Evolutionary conservation across 2,113 vertebrate species (phyloP), one percentile per base, ranked within the genome.

Genomic region (Nymphicus hollandicus): DNA sequence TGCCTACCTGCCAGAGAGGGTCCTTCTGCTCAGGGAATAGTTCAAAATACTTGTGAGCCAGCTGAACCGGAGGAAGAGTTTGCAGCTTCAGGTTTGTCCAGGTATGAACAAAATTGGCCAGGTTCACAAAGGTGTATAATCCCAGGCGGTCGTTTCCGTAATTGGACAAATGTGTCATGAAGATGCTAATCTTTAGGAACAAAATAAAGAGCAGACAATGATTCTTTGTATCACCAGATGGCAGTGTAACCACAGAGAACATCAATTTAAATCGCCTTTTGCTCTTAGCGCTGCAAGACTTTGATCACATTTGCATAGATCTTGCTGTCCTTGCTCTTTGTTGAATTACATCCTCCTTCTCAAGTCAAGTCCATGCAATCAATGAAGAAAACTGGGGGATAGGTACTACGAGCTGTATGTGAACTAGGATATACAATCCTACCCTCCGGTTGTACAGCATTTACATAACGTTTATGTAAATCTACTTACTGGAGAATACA

Each of bases 141-240:
- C 99, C 99, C 96, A 99, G 97, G 18, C 99, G 98, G 92, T 99
- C 99, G 10, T 99, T 99, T 23, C 99, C 99, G 1, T 99, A 99
- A 93, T 99, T 99, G 8, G 99, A 99, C 92, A 99, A 95, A 97
- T 99, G 99, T 14, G 99, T 99, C 99, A 99, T 99, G 96, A 99
- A 99, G 97, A 99, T 99, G 96, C 99, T 99, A 71, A 99, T 99
- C 99, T 99, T 91, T 4, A 78, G 86, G 55, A 93, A 89, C 28
- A 86, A 72, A 90, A 72, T 0, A 9, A 46, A 90, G 37, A 92
- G 73, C 11, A 28, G 47, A 78, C 20, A 25, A 79, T 55, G 55
- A 79, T 56, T 79, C 22, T 37, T 7, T 6, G 7, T 43, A 71
- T 74, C 97, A 80, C 91, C 95, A 97, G 98, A 89, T 96, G 97